Evolutionary conservation across 1,140 invertebrate genomes (phyloP).

Genomic region (Tenebrio molitor): DNA sequence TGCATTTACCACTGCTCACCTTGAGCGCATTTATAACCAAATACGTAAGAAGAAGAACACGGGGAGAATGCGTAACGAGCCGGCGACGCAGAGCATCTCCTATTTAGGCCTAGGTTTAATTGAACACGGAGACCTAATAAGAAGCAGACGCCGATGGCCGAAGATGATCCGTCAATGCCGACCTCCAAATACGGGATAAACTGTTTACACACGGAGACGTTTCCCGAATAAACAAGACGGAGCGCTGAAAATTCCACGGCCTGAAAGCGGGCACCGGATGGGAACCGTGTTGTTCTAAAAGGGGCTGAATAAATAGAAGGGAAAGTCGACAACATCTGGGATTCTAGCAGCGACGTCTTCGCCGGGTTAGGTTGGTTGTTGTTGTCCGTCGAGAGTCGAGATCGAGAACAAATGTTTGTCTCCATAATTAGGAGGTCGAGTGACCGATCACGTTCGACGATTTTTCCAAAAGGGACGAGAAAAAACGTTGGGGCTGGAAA

Average conservation of each 20-base stretch:
- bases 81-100: conserved; percentile 11
- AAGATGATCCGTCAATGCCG: not conserved
- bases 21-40: conserved; percentile 28
- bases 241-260: not conserved
- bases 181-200: conserved; percentile 32
- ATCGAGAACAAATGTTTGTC: conserved; percentile 32
- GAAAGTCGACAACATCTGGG: conserved; percentile 24
- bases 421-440: conserved; percentile 31
- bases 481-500: not conserved
- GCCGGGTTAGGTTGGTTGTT: too few relatives aligned
- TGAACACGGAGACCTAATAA: conserved; percentile 19
- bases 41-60: conserved; percentile 14
- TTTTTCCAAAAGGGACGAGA: conserved; percentile 11
- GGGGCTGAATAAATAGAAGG: conserved; percentile 34
- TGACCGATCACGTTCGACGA: conserved; percentile 30
- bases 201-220: conserved; percentile 5
- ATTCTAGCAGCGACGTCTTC: too few relatives aligned
- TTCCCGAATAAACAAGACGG: conserved; percentile 16
- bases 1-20: conserved; percentile 19
- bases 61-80: conserved; percentile 7
- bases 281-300: conserved; percentile 6
- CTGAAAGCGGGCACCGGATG: not conserved
- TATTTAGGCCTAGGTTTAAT: conserved; percentile 31
- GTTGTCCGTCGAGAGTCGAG: not conserved
- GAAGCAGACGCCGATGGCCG: too few relatives aligned